Evolutionary conservation across 1,140 invertebrate genomes (phyloP).

Genomic region (Aethina tumida): DNA sequence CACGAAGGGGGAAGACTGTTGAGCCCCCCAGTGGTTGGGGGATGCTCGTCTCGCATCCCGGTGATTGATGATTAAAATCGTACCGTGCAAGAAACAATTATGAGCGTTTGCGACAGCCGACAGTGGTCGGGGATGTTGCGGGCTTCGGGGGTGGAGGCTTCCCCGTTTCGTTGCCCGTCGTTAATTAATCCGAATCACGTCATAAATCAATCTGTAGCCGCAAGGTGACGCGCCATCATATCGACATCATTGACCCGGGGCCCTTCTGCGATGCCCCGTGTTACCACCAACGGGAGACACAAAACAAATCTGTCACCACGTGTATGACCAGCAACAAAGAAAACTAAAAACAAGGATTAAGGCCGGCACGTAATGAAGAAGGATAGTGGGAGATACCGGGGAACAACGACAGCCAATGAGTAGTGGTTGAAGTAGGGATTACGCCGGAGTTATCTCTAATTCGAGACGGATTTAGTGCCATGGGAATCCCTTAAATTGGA

Average conservation of each 20-base stretch:
- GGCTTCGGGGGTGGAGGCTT: constrained; percentile 21
- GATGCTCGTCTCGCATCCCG: too few relatives aligned
- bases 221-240: constrained; percentile 36
- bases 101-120: constrained; percentile 21
- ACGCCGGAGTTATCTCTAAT: constrained; percentile 44
- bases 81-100: constrained; percentile 23
- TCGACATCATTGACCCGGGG: constrained; percentile 35
- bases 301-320: too few relatives aligned
- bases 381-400: constrained; percentile 16
- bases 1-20: too few relatives aligned
- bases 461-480: constrained; percentile 43
- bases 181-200: constrained; percentile 32
- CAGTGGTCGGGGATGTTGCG: constrained; percentile 20
- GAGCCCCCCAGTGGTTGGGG: too few relatives aligned
- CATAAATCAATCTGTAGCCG: constrained; percentile 35
- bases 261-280: constrained; percentile 25
- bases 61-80: too few relatives aligned
- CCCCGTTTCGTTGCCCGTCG: constrained; percentile 23
- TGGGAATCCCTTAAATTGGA: constrained; percentile 48
- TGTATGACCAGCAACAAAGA: too few relatives aligned
- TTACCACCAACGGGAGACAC: too few relatives aligned
- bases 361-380: constrained; percentile 19
- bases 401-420: constrained; percentile 29
- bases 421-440: constrained; percentile 37
- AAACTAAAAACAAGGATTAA: too few relatives aligned